Conservation (phyloP, 2,888 invertebrate genomes). For the Tetragnatha montana region DNA sequence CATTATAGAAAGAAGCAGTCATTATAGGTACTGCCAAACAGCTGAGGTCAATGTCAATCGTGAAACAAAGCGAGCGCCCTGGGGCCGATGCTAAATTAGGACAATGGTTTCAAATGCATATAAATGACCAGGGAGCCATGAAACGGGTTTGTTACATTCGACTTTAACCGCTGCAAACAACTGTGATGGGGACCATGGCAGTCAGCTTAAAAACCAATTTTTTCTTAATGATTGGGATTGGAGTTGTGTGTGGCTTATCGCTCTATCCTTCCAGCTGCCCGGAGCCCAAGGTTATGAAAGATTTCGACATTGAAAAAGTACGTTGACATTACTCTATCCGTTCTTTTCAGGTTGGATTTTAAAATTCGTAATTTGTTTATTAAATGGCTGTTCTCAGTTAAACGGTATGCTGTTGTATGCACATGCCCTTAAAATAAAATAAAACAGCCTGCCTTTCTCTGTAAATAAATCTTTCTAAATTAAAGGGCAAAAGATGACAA, state of each 20-base stretch:
- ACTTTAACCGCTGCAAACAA: neutral
- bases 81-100: slow-evolving; percentile 50
- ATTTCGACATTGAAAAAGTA: slow-evolving; percentile 63
- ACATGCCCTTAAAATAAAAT: no score
- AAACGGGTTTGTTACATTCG: slow-evolving; percentile 40
- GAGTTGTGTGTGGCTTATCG: slow-evolving; percentile 43
- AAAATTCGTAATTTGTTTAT: neutral
- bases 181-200: neutral
- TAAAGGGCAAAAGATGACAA: no score
- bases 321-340: neutral
- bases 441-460: no score
- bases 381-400: no score
- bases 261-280: slow-evolving; percentile 57
- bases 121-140: slow-evolving; percentile 17
- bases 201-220: neutral
- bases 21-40: slow-evolving; percentile 22
- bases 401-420: no score
- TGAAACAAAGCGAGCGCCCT: slow-evolving; percentile 35
- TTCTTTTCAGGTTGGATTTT: neutral
- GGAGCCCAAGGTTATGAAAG: slow-evolving; percentile 50
- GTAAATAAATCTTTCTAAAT: no score
- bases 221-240: slow-evolving; percentile 10
- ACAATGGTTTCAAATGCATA: slow-evolving; percentile 30
- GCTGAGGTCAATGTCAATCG: slow-evolving; percentile 62
- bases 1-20: neutral